Evolutionary conservation across 1,140 invertebrate species (phyloP).

Genomic region (Ephestia elutella): DNA sequence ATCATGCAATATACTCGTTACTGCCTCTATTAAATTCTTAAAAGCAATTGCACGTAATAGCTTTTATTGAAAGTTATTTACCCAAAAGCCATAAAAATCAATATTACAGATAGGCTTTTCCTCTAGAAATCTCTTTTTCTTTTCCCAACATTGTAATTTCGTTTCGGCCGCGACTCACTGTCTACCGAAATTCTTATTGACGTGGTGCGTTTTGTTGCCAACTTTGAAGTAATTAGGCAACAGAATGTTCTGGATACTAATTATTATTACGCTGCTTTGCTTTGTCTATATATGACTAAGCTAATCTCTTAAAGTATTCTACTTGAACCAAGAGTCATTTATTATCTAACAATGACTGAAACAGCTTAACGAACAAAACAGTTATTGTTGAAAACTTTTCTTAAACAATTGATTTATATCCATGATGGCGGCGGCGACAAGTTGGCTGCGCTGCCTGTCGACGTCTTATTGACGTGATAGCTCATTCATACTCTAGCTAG

Average conservation of each 20-base stretch:
- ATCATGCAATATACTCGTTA: not conserved
- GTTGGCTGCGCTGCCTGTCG: constrained; percentile 26
- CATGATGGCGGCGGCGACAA: constrained; percentile 30
- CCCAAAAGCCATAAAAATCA: too few relatives aligned
- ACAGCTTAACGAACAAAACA: not conserved
- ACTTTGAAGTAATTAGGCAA: not conserved
- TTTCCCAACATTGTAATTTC: not conserved
- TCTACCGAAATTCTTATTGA: not conserved
- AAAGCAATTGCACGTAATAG: not conserved
- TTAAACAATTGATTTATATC: constrained; percentile 21
- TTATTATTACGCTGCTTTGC: not conserved
- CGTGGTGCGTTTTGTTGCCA: not conserved
- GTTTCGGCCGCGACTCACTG: not conserved
- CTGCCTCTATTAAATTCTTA: not conserved
- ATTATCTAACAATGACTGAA: not conserved
- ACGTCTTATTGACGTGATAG: constrained; percentile 23
- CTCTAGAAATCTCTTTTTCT: not conserved
- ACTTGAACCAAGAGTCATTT: too few relatives aligned
- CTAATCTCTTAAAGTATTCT: too few relatives aligned
- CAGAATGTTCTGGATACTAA: not conserved
- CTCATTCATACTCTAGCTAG: constrained; percentile 40
- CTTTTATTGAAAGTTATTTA: not conserved
- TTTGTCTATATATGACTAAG: too few relatives aligned
- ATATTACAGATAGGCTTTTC: not conserved
- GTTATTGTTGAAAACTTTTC: constrained; percentile 1